Evolutionary conservation across 2,888 invertebrate genomes (phyloP).

Genomic region (Tenthredo distinguenda): DNA sequence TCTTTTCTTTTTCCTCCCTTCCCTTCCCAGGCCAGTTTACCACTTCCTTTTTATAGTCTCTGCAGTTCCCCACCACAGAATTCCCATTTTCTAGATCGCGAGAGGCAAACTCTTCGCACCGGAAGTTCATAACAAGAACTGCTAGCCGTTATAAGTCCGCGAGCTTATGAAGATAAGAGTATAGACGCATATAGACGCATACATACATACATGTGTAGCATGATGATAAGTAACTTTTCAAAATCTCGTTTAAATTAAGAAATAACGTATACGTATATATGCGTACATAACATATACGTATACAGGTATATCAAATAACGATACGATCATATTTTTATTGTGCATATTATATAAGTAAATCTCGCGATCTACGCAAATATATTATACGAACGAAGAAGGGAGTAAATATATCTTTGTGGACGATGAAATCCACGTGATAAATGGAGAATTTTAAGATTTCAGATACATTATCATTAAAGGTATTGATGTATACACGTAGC

Average conservation of each 20-base stretch:
- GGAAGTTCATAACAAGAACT: slow-evolving; percentile 23
- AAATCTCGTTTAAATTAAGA: background rate
- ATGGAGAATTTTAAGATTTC: background rate
- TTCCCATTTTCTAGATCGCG: background rate
- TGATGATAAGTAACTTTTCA: background rate
- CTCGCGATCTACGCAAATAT: background rate
- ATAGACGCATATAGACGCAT: background rate
- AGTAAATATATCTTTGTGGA: background rate
- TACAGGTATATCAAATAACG: background rate
- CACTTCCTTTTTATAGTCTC: background rate
- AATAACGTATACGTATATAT: background rate
- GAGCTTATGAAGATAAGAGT: background rate
- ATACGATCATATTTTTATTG: background rate
- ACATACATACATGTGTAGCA: background rate
- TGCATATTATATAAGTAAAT: background rate
- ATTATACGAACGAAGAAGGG: background rate
- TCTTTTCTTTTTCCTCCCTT: background rate
- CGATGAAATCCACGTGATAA: background rate
- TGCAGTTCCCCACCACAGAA: background rate
- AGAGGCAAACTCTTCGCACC: background rate
- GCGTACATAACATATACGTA: background rate
- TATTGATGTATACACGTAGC: background rate
- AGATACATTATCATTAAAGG: background rate
- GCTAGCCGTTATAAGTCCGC: background rate
- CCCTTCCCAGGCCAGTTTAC: background rate